These are phyloP conservation scores for Mugil cephalus DNA, from an alignment of 2,113 vertebrate species.

Conservation along the genomic window DNA sequence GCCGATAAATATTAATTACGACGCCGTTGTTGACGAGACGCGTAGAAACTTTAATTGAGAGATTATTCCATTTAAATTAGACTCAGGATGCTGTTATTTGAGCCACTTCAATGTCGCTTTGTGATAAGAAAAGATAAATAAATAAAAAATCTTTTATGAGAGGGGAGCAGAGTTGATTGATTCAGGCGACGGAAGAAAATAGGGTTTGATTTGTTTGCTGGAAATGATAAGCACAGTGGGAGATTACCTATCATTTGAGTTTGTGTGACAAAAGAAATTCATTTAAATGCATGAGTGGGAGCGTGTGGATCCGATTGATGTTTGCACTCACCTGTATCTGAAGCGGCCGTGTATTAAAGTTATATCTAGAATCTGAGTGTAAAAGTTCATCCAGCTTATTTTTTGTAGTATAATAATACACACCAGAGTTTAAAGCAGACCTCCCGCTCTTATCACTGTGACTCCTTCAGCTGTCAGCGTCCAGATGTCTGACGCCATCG, in stretches of 20 bases:
- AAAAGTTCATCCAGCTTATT: conserved; percentile 26
- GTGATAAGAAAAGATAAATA: conserved; percentile 1
- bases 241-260: conserved; percentile 39
- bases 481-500: conserved; percentile 49
- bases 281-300: conserved; percentile 30
- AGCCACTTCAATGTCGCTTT: conserved; percentile 41
- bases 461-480: conserved; percentile 14
- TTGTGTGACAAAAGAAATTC: conserved; percentile 21
- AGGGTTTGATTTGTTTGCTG: conserved; percentile 61
- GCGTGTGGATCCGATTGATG: conserved; percentile 8
- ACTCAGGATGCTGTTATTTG: conserved; percentile 43
- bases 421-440: conserved; percentile 28
- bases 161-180: conserved; percentile 51
- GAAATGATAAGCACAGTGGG: conserved; percentile 35
- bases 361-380: conserved; percentile 5
- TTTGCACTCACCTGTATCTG: conserved; percentile 6
- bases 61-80: conserved; percentile 50
- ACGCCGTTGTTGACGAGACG: conserved; percentile 42
- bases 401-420: conserved; percentile 8
- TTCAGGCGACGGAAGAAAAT: conserved; percentile 42
- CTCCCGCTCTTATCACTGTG: conserved; percentile 34
- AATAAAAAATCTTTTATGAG: neutral
- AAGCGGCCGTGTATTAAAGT: conserved; percentile 5
- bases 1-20: conserved; percentile 73
- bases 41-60: conserved; percentile 59